These are phyloP conservation scores for Paramormyrops kingsleyae DNA, from an alignment of 2,113 vertebrate genomes.

Conservation along the genomic window DNA sequence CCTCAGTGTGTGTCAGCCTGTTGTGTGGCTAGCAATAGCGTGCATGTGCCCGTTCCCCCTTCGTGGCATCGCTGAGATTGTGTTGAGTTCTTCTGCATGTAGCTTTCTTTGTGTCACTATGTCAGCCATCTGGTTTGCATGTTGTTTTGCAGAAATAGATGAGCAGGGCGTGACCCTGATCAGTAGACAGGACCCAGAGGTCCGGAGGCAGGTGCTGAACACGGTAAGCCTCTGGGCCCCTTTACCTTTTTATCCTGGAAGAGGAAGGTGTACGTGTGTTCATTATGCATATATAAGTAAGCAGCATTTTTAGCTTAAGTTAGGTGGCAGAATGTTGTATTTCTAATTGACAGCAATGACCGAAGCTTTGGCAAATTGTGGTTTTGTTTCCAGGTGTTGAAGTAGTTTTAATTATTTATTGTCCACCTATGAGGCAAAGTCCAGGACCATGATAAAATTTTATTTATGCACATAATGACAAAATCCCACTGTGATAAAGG, in stretches of 20 bases:
- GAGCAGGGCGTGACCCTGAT: not conserved
- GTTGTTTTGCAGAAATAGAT: conserved; percentile 4
- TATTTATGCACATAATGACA: not conserved
- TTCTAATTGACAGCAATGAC: not conserved
- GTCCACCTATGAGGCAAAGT: not conserved
- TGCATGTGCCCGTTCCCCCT: too few species aligned
- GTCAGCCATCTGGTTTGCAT: not conserved
- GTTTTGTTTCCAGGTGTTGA: not conserved
- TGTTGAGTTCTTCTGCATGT: not conserved
- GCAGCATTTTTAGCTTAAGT: not conserved
- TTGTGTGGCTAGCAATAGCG: not conserved
- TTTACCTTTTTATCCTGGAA: not conserved
- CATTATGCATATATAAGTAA: not conserved
- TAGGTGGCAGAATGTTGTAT: not conserved
- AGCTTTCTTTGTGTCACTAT: not conserved
- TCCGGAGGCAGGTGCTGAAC: not conserved
- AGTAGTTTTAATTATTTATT: not conserved
- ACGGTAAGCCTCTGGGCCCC: not conserved
- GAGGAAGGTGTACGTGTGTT: not conserved
- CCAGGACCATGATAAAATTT: not conserved
- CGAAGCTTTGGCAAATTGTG: not conserved
- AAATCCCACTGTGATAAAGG: not conserved
- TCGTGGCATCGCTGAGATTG: not conserved
- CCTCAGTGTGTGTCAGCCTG: not conserved
- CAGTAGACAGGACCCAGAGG: not conserved